A percentile compares a stretch with the other conserved stretches of the same genome.
Conservation (phyloP, 2,113 vertebrate genomes). For the Pedionomus torquatus region DNA sequence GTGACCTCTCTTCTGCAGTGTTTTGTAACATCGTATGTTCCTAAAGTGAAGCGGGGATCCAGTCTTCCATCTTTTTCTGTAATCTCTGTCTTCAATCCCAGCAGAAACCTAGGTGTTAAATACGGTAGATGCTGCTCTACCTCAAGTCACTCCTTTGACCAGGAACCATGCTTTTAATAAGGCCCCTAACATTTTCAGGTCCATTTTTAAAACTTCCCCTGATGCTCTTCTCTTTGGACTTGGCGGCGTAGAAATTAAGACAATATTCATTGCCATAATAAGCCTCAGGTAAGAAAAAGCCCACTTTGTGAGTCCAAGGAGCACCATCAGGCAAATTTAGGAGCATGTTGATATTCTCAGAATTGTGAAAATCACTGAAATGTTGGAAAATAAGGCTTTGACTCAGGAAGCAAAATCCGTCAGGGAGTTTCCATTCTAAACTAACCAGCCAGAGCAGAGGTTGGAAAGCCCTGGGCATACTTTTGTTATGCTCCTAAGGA, state of each 20-base stretch:
- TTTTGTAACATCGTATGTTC: background rate
- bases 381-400: background rate
- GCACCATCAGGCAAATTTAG: background rate
- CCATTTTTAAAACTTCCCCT: background rate
- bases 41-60: background rate
- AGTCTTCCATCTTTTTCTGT: background rate
- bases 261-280: background rate
- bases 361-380: background rate
- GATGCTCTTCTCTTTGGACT: background rate
- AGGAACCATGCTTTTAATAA: background rate
- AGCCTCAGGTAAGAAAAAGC: background rate
- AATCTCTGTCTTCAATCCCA: background rate
- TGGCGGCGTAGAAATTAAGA: background rate
- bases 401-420: background rate
- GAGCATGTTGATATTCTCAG: background rate
- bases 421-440: background rate
- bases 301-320: background rate
- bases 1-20: background rate
- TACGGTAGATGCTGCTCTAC: background rate
- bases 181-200: fast-evolving
- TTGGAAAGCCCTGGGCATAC: background rate
- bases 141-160: background rate
- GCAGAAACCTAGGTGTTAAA: background rate
- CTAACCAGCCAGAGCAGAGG: background rate
- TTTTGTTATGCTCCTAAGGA: background rate